phyloP scores from a whole-genome alignment of 2,797 vertebrate genomes.

The Characodon lateralis region DNA sequence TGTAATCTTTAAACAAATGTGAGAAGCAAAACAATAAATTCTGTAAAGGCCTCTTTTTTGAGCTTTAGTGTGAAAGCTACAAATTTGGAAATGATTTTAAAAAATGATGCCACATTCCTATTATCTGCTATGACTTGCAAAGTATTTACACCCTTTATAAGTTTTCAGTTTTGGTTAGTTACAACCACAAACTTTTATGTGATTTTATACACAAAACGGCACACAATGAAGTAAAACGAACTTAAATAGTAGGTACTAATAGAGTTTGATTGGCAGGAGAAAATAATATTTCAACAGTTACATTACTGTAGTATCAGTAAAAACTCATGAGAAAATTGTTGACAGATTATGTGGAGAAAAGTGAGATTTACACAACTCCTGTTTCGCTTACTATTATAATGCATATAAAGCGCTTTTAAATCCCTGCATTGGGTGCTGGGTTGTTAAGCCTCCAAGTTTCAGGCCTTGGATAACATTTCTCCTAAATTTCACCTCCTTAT shows the following conservation, averaged over 20 bases:
- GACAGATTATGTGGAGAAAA: neutral
- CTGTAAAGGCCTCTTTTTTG: neutral
- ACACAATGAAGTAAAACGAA: too few relatives aligned
- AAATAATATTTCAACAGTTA: neutral
- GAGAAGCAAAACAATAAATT: neutral
- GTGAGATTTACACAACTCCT: neutral
- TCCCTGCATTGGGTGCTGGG: neutral
- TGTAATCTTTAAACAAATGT: constrained; percentile 11
- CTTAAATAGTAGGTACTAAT: neutral
- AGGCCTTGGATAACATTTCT: neutral
- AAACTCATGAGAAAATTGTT: neutral
- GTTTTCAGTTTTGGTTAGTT: neutral
- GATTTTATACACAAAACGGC: neutral
- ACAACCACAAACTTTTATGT: neutral
- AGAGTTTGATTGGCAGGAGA: neutral
- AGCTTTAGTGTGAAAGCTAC: neutral
- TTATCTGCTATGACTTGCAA: neutral
- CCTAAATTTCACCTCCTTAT: neutral
- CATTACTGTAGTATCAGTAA: neutral
- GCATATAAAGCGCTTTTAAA: neutral
- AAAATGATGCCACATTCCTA: neutral
- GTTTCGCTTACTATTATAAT: neutral
- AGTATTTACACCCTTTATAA: neutral
- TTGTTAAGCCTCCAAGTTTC: neutral
- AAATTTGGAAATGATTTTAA: neutral